These are phyloP conservation scores for Phalacrocorax pelagicus DNA, from an alignment of 2,113 vertebrate species.

Conservation along the genomic window DNA sequence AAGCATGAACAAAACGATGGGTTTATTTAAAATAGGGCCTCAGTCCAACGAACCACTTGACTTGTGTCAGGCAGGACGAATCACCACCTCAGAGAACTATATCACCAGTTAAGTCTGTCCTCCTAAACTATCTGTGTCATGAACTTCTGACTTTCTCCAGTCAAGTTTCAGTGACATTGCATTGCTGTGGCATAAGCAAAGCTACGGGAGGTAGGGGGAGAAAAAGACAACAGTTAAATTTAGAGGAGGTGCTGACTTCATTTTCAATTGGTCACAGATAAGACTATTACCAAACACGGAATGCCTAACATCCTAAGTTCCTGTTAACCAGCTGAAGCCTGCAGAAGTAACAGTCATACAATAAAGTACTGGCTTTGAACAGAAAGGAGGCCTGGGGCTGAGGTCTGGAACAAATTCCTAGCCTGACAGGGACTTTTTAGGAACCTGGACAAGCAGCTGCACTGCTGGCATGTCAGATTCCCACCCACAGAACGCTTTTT, in stretches of 20 bases:
- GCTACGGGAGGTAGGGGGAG: neutral
- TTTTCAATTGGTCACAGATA: neutral
- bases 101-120: neutral
- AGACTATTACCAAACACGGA: neutral
- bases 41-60: neutral
- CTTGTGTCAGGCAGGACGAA: conserved; percentile 10
- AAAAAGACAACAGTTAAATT: neutral
- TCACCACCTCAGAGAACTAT: neutral
- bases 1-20: conserved; percentile 49
- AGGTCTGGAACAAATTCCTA: conserved; percentile 16
- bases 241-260: neutral
- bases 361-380: neutral
- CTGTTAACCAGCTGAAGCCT: neutral
- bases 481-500: neutral
- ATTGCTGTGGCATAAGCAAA: neutral
- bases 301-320: neutral
- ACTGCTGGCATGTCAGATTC: conserved; percentile 2
- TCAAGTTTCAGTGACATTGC: neutral
- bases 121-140: neutral
- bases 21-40: conserved; percentile 54
- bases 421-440: neutral
- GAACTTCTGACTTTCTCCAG: neutral
- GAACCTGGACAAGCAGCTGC: conserved; percentile 26
- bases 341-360: neutral
- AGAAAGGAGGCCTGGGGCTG: neutral